Conservation (phyloP, 2,888 invertebrate genomes). For the Tricholauxania praeusta region DNA sequence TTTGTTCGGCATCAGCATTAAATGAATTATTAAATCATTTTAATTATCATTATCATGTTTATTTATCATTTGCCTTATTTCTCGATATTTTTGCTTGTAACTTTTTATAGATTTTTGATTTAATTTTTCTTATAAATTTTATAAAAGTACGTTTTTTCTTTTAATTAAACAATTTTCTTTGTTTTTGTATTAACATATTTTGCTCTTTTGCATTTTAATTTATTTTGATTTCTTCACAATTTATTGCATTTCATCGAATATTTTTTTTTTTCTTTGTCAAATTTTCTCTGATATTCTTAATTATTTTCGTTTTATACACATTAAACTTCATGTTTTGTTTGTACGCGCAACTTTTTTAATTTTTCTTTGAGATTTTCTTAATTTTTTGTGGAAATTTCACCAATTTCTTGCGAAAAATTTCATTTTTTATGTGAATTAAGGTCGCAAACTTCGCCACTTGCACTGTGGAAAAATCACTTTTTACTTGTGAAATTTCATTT, state of each 20-base stretch:
- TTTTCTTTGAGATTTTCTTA: background rate
- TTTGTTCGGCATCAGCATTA: conserved; percentile 7
- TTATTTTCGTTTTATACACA: conserved; percentile 5
- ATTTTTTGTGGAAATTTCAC: background rate
- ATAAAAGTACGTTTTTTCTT: background rate
- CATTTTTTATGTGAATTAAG: conserved; percentile 39
- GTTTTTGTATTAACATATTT: conserved; percentile 5
- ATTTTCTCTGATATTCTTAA: background rate
- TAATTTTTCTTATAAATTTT: background rate
- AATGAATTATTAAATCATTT: background rate
- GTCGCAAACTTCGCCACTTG: conserved; percentile 42
- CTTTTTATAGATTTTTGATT: background rate
- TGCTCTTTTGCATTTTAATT: background rate
- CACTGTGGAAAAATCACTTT: conserved; percentile 44
- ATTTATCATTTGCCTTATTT: background rate
- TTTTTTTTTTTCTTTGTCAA: background rate
- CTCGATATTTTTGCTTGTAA: background rate
- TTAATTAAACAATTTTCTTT: background rate
- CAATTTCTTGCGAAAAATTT: background rate
- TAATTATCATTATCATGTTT: too few species aligned
- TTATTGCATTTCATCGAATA: background rate
- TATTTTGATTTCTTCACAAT: background rate
- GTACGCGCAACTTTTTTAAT: background rate
- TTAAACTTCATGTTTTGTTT: background rate
- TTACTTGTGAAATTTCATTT: conserved; percentile 26